Evolutionary conservation across 2,888 invertebrate genomes (phyloP), one percentile per base, ranked within the genome.

Genomic region (Prosopocoilus inquinatus): DNA sequence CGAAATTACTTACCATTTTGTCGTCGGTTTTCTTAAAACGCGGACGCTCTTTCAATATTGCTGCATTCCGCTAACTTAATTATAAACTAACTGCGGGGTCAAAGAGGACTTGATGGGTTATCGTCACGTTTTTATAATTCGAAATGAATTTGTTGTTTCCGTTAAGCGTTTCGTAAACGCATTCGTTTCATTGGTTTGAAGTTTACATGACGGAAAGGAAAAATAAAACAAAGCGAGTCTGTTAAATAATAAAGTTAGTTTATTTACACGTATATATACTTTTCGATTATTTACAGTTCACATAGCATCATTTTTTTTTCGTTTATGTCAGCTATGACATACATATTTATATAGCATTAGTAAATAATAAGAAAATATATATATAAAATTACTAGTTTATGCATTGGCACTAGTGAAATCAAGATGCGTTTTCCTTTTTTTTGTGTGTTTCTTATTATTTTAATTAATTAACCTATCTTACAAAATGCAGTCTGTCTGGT

Each of bases 291-390:
- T 41, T 41, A 41, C 41, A 41, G 8, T 41, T 41, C 41, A 41
- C 41, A 41, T 41, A 16, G 41, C 16, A 15, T 16, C 11, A 9
- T 41, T 41, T 15, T 11, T n/a, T 13, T 38, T 11, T 13, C 41
- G 16, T 41, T 41, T 41, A 41, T 15, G 16, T 11, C 13, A 15
- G 15, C 41, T 41, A 41, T 15, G 16, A 41, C 41, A 41, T 41
- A 41, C 41, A 41, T 41, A 28, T 28, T 28, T 28, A 28, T 28
- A 41, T 41, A 41, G 41, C 41, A 41, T 41, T 41, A 41, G 41
- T 41, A 41, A 41, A 41, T 41, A 41, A 16, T 41, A 41, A 41
- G 41, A 41, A 41, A 41, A 41, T 41, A 41, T 41, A 41, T 41
- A 36, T 28, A 28, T 28, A n/a, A n/a, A n/a, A 28, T 41, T 9